Conservation (phyloP, 2,797 vertebrate species). For the Chrysolophus pictus region DNA sequence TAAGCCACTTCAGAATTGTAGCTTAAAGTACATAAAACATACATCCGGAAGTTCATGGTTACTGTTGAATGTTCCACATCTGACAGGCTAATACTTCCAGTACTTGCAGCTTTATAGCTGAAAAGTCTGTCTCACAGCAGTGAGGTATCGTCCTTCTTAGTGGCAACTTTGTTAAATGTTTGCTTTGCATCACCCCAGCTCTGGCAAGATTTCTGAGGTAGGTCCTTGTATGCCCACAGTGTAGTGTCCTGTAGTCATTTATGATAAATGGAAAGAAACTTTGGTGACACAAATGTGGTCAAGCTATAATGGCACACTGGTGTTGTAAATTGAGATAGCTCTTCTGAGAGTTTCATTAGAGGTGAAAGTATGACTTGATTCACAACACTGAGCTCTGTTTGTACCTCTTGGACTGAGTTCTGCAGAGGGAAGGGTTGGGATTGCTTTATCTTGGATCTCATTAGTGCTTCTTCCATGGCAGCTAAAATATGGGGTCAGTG, state of each 20-base stretch:
- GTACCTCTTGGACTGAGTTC: neutral
- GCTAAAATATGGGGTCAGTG: neutral
- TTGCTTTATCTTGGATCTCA: neutral
- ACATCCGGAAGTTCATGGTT: accelerated
- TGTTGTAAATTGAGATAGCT: accelerated
- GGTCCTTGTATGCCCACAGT: neutral
- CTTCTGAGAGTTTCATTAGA: neutral
- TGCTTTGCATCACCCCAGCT: neutral
- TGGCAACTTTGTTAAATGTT: neutral
- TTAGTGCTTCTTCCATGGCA: neutral
- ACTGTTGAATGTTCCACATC: neutral
- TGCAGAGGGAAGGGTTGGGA: neutral
- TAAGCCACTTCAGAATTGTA: neutral
- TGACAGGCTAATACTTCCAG: neutral
- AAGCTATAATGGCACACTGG: neutral
- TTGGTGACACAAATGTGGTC: accelerated
- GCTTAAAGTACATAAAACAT: neutral
- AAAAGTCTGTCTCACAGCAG: neutral
- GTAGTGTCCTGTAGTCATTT: neutral
- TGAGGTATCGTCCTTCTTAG: neutral
- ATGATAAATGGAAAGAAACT: neutral
- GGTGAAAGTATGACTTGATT: accelerated
- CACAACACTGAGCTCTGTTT: neutral
- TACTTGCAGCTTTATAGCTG: neutral
- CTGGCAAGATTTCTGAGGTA: neutral